These are phyloP conservation scores for Macrostomum cliftonense DNA, from an alignment of 2,888 invertebrate genomes.

Conservation along the genomic window DNA sequence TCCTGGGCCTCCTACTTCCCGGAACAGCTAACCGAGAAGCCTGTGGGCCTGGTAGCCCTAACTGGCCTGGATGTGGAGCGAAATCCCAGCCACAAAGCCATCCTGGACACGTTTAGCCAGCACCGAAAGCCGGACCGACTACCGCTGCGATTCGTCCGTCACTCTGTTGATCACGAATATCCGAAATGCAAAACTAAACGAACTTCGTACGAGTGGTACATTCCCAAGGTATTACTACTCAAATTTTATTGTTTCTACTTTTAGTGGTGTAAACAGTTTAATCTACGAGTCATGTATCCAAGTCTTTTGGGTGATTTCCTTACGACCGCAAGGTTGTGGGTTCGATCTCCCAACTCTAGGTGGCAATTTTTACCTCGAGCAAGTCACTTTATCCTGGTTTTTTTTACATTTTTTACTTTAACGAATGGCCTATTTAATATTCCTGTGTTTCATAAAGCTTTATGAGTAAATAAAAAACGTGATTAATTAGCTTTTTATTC, in stretches of 20 bases:
- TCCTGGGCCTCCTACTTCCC: slow-evolving; percentile 47
- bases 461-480: too few species aligned
- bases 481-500: slow-evolving; percentile 22
- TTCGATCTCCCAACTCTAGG: too few species aligned
- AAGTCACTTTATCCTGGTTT: too few species aligned
- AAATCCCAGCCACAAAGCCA: slow-evolving; percentile 66
- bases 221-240: slow-evolving; percentile 41
- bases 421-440: too few species aligned
- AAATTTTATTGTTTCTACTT: too few species aligned
- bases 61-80: slow-evolving; percentile 65
- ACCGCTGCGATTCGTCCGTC: slow-evolving; percentile 60
- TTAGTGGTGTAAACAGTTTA: too few species aligned
- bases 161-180: slow-evolving; percentile 64
- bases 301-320: too few species aligned
- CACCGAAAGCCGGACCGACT: slow-evolving; percentile 62
- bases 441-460: too few species aligned
- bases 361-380: too few species aligned
- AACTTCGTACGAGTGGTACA: slow-evolving; percentile 80
- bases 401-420: too few species aligned
- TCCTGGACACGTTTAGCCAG: slow-evolving; percentile 77
- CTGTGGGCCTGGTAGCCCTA: slow-evolving; percentile 66
- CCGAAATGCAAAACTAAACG: slow-evolving; percentile 47
- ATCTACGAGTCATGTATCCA: too few species aligned
- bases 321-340: too few species aligned
- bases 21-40: slow-evolving; percentile 59